phyloP scores from a whole-genome alignment of 2,888 invertebrate species.

The Anarsia innoxiella region DNA sequence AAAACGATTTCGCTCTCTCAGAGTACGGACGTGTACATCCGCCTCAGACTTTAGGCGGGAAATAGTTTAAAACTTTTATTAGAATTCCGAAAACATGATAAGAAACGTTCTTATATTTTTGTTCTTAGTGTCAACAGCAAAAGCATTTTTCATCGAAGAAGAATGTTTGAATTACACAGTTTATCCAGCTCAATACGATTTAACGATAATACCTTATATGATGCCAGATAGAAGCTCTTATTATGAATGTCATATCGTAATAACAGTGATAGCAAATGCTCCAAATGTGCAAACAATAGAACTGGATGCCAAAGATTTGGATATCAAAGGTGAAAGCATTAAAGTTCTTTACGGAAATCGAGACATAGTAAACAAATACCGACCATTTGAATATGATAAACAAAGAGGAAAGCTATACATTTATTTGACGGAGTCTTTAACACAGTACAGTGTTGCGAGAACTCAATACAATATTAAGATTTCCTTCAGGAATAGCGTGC shows the following conservation, averaged over 20 bases:
- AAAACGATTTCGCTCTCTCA: constrained; percentile 36
- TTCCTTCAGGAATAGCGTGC: constrained; percentile 41
- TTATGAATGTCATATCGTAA: constrained; percentile 52
- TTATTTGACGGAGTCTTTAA: constrained; percentile 45
- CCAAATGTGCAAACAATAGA: constrained; percentile 49
- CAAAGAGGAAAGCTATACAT: constrained; percentile 43
- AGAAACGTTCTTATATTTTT: constrained; percentile 10
- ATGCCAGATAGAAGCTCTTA: constrained; percentile 34
- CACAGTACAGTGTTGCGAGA: constrained; percentile 34
- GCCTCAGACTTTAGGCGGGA: constrained; percentile 21
- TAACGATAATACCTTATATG: constrained; percentile 48
- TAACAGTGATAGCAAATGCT: constrained; percentile 55
- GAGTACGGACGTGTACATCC: constrained; percentile 43
- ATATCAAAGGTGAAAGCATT: constrained; percentile 37
- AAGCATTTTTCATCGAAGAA: constrained; percentile 25
- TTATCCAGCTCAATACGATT: constrained; percentile 62
- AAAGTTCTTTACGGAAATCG: constrained; percentile 39
- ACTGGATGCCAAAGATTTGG: constrained; percentile 48
- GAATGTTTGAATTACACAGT: constrained; percentile 66
- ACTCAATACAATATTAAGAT: constrained; percentile 44
- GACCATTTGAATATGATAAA: constrained; percentile 46
- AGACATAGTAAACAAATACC: constrained; percentile 43
- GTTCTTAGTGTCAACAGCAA: neutral
- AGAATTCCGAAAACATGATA: constrained; percentile 21
- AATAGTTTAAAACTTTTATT: constrained; percentile 12